Percentiles rank a stretch among this genome's conserved stretches.
These are phyloP conservation scores for Rhimphoctona megacephalus DNA, from an alignment of 2,888 invertebrate species.

Conservation along the genomic window DNA sequence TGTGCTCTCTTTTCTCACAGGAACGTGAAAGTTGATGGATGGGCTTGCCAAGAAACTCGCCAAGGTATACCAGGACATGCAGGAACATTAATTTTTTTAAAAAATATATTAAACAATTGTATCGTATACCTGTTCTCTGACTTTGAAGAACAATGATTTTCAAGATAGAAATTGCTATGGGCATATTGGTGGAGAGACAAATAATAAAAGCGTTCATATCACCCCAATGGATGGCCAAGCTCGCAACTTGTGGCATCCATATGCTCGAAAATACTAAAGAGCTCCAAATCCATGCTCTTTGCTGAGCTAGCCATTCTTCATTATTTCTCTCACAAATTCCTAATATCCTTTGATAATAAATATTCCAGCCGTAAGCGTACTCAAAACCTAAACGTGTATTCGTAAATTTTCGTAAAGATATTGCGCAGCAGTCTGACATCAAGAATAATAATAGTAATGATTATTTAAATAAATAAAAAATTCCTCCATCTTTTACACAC, in stretches of 20 bases:
- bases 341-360: slow-evolving; percentile 70
- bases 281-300: slow-evolving; percentile 61
- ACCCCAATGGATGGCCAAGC: slow-evolving; percentile 65
- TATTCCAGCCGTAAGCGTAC: slow-evolving; percentile 72
- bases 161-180: slow-evolving; percentile 70
- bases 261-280: slow-evolving; percentile 50
- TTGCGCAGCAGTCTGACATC: not conserved
- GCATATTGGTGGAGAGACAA: slow-evolving; percentile 75
- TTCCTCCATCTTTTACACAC: slow-evolving; percentile 2
- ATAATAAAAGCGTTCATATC: slow-evolving; percentile 73
- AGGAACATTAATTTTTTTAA: too few species aligned
- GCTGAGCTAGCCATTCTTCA: slow-evolving; percentile 47
- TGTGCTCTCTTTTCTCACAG: too few species aligned
- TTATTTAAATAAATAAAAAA: not conserved
- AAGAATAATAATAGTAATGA: too few species aligned
- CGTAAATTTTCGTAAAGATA: not conserved
- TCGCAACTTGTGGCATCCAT: slow-evolving; percentile 67
- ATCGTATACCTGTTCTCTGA: slow-evolving; percentile 70
- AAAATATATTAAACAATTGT: not conserved
- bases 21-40: too few species aligned
- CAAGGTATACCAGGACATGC: too few species aligned
- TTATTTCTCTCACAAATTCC: slow-evolving; percentile 66
- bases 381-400: slow-evolving; percentile 63
- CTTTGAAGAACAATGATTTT: slow-evolving; percentile 73
- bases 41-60: too few species aligned